phyloP scores from a whole-genome alignment of 2,113 vertebrate species.

The Anser brachyrhynchus region DNA sequence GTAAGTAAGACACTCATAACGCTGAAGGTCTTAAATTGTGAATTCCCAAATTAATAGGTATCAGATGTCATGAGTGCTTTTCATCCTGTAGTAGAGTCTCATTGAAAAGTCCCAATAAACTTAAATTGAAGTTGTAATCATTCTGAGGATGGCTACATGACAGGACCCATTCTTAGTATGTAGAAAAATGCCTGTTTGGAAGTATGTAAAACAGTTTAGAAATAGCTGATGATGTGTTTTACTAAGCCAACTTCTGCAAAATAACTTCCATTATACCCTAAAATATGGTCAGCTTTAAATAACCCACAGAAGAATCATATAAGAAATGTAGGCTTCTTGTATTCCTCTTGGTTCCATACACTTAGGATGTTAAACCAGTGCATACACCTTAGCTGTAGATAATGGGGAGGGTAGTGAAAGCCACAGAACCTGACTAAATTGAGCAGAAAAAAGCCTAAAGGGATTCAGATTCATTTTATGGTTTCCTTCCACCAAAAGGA shows the following conservation, averaged over 20 bases:
- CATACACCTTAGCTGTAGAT: neutral
- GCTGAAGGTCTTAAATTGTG: conserved; percentile 69
- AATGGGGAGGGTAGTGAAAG: neutral
- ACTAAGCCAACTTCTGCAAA: neutral
- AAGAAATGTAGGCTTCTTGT: neutral
- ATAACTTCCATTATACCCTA: neutral
- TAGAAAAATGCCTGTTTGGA: neutral
- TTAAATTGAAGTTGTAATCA: conserved; percentile 50
- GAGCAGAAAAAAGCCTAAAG: neutral
- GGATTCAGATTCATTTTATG: neutral
- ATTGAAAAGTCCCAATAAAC: conserved; percentile 63
- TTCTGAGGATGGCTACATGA: conserved; percentile 57
- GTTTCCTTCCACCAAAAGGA: neutral
- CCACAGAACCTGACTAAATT: neutral
- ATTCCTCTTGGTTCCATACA: neutral
- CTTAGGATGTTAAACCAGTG: neutral
- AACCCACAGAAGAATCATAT: neutral
- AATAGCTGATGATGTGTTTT: neutral
- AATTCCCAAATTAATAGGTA: conserved; percentile 78
- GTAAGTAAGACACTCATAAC: conserved; percentile 54
- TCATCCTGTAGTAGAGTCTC: conserved; percentile 68
- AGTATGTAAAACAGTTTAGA: neutral
- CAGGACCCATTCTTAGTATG: conserved; percentile 21
- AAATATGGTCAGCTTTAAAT: neutral
- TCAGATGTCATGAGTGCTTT: conserved; percentile 71